Base-by-base conservation (phyloP, 2,113 vertebrate species). In the Corythaeola cristata region DNA sequence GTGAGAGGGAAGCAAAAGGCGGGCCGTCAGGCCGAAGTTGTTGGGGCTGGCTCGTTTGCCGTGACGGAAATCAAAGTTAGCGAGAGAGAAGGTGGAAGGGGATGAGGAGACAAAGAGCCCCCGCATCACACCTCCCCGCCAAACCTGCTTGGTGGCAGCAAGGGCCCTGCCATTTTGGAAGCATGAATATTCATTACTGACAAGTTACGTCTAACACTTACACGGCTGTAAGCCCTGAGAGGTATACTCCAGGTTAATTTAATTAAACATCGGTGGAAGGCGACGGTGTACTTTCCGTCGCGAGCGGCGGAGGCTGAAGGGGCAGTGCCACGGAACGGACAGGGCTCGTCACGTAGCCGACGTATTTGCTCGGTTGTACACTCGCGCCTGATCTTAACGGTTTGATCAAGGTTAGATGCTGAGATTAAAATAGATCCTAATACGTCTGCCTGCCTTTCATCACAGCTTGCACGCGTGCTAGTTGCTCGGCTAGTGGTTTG, bases 391-490 rank as follows among this genome's bases (percentile, higher is more conserved):
- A 49, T 84, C 94, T 84, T 50, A 37, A 14, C 3, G 44, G 74
- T 49, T 74, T 66, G 89, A 94, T 81, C 58, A 87, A 84, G 83
- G 68, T 73, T 91, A 92, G 92, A 86, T 79, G 71, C 85, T 86
- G 88, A 82, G 92, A 82, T 87, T 79, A 88, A 96, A 88, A 92
- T 50, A 92, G 77, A 96, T 89, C 56, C 35, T 67, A 89, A 84
- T 44, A 45, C 0, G 6, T 45, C 94, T 93, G 80, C 85, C 87
- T 89, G 88, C 66, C 91, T 96, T 95, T 96, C 90, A 93, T 94
- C 93, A 94, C 88, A 95, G 90, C 81, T 95, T 95, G 93, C 81
- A 66, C 1, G 12, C 2, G 1, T 74, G 86, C 89, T 92, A 74
- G 86, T 19, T 52, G 75, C 69, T 86, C 2, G 23, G 83, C 63